Conservation (phyloP, 2,113 vertebrate genomes). For the Melanocharis versteri region DNA sequence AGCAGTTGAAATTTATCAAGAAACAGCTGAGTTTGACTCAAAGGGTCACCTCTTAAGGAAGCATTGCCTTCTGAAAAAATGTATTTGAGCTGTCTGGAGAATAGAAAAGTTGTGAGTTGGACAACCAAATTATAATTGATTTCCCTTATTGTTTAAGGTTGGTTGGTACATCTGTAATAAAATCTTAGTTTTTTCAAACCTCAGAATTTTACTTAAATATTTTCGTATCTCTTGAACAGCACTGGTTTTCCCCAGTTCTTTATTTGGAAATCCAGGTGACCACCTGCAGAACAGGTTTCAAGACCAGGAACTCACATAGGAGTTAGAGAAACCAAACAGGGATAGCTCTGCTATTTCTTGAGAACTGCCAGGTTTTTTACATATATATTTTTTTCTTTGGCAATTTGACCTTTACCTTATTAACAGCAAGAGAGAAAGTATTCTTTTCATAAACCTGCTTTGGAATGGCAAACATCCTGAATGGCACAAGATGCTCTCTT, state of each 20-base stretch:
- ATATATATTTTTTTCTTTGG: neutral
- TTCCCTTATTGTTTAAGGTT: neutral
- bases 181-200: neutral
- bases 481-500: neutral
- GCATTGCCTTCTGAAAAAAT: neutral
- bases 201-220: neutral
- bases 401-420: neutral
- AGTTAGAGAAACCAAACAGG: neutral
- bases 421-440: neutral
- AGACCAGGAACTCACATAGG: neutral
- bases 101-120: neutral
- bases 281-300: neutral
- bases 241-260: neutral
- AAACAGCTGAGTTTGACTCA: neutral
- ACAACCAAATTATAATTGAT: neutral
- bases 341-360: neutral
- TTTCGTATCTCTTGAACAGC: neutral
- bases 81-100: neutral
- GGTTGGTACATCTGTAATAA: neutral
- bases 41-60: neutral
- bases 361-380: neutral
- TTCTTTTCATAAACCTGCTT: neutral
- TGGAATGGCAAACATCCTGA: rapidly evolving
- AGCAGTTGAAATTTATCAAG: neutral
- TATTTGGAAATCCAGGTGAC: neutral